Evolutionary conservation across 2,888 invertebrate species (phyloP), one percentile per base, ranked within the genome.

Genomic region (Synanthedon formicaeformis): DNA sequence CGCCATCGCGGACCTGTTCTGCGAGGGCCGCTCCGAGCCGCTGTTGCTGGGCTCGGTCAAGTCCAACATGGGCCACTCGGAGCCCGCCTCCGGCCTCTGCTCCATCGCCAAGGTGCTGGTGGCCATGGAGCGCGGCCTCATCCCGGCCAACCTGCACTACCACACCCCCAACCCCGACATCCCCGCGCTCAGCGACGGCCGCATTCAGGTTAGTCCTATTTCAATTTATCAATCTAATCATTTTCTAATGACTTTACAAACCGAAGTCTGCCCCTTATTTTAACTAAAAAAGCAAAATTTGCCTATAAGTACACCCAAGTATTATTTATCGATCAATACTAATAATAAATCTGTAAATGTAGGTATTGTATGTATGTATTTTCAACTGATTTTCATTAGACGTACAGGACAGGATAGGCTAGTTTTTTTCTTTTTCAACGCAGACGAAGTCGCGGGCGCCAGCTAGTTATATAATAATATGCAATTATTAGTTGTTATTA

Each of bases 1-100:
- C 77, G 94, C 97, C 0, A 96, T 99, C 61, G 94, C 95, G 0
- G 95, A 96, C 59, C 90, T 96, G 56, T 97, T 97, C 86, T 97
- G 97, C 83, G 92, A 93, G 73, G 92, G 92, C 58, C 91, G 97
- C 50, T 88, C 89, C 55, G 81, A 83, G 40, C 97, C 98, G 5
- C 89, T 99, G 50, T 81, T 98, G 49, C 92, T 99, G 67, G 99
- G 99, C 14, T 98, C 98, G 0, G 96, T 98, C 0, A 99, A 99
- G 79, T 97, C 97, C 18, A 99, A 99, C 84, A 98, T 99, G 97
- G 99, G 99, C 1, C 99, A 99, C 77, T 93, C 98, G 3, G 99
- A 99, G 82, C 96, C 98, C 1, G 94, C 94, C 1, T 95, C 96
- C 50, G 97, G 97, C 27, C 88, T 98, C 23, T 96, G 96, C 71